Base-by-base conservation (phyloP, 2,113 vertebrate species). In the Tachysurus vachellii region DNA sequence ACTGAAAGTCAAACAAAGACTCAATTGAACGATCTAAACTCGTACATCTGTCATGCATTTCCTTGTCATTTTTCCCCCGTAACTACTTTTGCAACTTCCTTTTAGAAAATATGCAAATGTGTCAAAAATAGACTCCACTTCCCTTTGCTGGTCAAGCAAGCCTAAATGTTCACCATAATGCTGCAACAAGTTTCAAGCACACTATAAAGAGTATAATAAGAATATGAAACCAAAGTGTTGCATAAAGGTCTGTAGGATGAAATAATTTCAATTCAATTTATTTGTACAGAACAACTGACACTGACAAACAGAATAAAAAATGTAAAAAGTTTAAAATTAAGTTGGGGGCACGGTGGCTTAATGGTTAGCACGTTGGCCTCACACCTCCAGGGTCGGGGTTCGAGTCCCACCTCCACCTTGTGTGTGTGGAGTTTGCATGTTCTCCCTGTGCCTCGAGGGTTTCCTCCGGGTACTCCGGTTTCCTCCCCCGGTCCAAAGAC, bases 71-170 rank as follows among this genome's bases (percentile, higher is more conserved):
- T 64, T 56, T n/a, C 9, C 68, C 68, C 3, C 19, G 7, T 28
- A 59, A 68, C 75, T 9, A n/a, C 16, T 36, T 36, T 14, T 10
- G 19, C 16, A 82, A 53, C 66, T 82, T 87, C 70, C 80, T 61
- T 70, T 53, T 87, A 26, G 36, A 28, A 87, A 80, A 54, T 68
- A 71, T 86, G 56, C 80, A 87, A 83, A 87, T 83, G 31, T 44
- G 28, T 2, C 13, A 82, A 82, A 71, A 62, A 73, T 66, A 86
- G 42, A 26, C 17, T 36, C 6, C 23, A 66, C 44, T 85, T 89
- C 85, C 81, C 8, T 80, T 84, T 89, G 56, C 56, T 64, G 23
- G 53, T 80, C 53, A 42, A 66, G 64, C 85, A 70, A 66, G 62
- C 28, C 44, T 21, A 19, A 28, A 44, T 11, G 53, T 50, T 75